Evolutionary conservation across 2,113 vertebrate species (phyloP), one percentile per base, ranked within the genome.

Genomic region (Puffinus mauretanicus): DNA sequence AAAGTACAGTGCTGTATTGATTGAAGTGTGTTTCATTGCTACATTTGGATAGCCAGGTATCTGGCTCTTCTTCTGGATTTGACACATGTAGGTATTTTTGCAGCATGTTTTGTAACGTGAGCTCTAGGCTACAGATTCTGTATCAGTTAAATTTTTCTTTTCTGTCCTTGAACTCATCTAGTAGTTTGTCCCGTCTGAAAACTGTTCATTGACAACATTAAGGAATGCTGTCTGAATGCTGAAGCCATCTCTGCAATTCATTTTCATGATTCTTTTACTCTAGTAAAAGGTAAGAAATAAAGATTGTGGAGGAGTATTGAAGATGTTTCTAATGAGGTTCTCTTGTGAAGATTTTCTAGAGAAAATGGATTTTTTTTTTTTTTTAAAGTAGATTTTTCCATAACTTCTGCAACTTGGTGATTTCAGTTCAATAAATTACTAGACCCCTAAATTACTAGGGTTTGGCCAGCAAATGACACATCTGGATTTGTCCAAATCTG

Each of bases 361-460:
- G 40, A 51, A 71, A 72, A 71, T 17, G 8, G 27, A 13, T 60
- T 34, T 2, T 46, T 60, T 21, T 54, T 29, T 67, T 17, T 46
- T 2, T 55, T n/a, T n/a, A n/a, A 13, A 36, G 25, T 30, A 18
- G 19, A 3, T 65, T 19, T 81, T 73, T 40, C 22, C 0, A 0
- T 62, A 42, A 34, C 7, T 42, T 32, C 25, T 81, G 20, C 64
- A 60, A 11, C 7, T 46, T 54, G 70, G 21, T 57, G 11, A 27
- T 60, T 60, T 25, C 16, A 84, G 9, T 46, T 86, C 5, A 47
- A 30, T 18, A 52, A 72, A 54, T 42, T 19, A 16, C 16, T 51
- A 2, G 52, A 20, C 38, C 51, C 13, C 40, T 40, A 40, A 40
- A 40, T 40, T 40, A 40, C 40, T 40, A n/a, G 11, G 11, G 38